Base-by-base conservation (phyloP, 2,888 invertebrate species). In the Caprella mutica region DNA sequence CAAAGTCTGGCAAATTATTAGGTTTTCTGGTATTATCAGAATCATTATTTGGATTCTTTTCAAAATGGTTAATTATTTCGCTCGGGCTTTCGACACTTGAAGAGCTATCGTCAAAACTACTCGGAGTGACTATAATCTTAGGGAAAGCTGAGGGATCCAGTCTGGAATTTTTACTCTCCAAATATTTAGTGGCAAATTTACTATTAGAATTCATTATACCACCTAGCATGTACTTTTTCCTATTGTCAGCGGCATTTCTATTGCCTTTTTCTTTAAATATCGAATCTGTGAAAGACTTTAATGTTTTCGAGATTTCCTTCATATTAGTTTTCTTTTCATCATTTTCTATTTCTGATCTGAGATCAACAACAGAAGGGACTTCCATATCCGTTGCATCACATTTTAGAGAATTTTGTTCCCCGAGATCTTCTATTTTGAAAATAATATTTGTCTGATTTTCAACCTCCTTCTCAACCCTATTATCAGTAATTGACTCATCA, bases 271-370 rank as follows among this genome's bases (percentile, higher is more conserved):
- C 48, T 12, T 27, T 48, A 24, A 61, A 61, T 3, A 61, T 19
- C 19, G 58, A 58, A 2, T 56, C 61, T 33, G 61, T 58, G 29
- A 61, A 61, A n/a, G 46, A 54, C 29, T 58, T 61, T n/a, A 61
- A 58, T 8, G 61, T 58, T 42, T 61, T 55, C 5, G 52, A 55
- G 29, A 61, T 52, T 6, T 48, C 30, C 48, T 30, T 48, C 2
- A 27, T 30, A n/a, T 27, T 17, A 21, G 48, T 48, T 12, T 29
- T 19, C n/a, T 48, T 48, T 48, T 48, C 30, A 48, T 48, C 48
- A 26, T 12, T 26, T 5, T 48, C 48, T 4, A 30, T 27, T 29
- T 48, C 29, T 9, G 48, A 48, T 6, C n/a, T 14, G 5, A 30
- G 12, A 17, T 48, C 48, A 21, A 27, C n/a, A 19, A 30, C 19